These are phyloP conservation scores for Eulithis testata DNA, from an alignment of 2,888 invertebrate species.

Conservation along the genomic window DNA sequence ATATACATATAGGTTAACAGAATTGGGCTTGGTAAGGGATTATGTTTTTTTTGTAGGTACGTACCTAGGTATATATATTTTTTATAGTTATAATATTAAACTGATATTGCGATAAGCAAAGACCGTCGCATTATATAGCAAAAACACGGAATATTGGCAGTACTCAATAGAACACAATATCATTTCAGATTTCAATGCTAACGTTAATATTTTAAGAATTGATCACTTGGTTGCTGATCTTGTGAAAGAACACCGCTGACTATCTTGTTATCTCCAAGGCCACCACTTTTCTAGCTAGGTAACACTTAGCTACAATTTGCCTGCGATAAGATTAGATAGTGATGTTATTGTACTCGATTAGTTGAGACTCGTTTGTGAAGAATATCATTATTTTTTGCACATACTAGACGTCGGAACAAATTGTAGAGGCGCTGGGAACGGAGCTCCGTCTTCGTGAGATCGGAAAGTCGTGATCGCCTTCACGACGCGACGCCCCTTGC, in stretches of 20 bases:
- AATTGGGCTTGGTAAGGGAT: no score
- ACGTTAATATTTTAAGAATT: conserved; percentile 6
- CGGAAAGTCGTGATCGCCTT: conserved; percentile 73
- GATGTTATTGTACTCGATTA: conserved; percentile 36
- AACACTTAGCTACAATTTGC: conserved; percentile 38
- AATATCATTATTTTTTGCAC: conserved; percentile 53
- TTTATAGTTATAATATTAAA: not conserved
- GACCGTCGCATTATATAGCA: conserved; percentile 32
- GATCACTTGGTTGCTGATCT: conserved; percentile 9
- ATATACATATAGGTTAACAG: no score
- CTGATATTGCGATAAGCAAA: conserved; percentile 20
- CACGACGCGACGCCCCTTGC: conserved; percentile 68
- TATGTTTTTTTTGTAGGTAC: no score
- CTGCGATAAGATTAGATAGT: conserved; percentile 41
- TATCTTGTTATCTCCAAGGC: conserved; percentile 31
- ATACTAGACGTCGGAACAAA: conserved; percentile 56
- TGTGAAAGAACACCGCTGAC: conserved; percentile 21
- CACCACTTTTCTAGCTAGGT: conserved; percentile 22
- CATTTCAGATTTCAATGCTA: conserved; percentile 19
- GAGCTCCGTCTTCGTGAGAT: conserved; percentile 59
- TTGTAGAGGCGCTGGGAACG: conserved; percentile 69
- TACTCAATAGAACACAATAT: not conserved
- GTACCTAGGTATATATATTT: no score
- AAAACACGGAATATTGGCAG: conserved; percentile 9
- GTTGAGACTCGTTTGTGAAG: conserved; percentile 37